These are phyloP conservation scores for Lasaia peninsularis DNA, from an alignment of 1,140 invertebrate species.

Conservation along the genomic window DNA sequence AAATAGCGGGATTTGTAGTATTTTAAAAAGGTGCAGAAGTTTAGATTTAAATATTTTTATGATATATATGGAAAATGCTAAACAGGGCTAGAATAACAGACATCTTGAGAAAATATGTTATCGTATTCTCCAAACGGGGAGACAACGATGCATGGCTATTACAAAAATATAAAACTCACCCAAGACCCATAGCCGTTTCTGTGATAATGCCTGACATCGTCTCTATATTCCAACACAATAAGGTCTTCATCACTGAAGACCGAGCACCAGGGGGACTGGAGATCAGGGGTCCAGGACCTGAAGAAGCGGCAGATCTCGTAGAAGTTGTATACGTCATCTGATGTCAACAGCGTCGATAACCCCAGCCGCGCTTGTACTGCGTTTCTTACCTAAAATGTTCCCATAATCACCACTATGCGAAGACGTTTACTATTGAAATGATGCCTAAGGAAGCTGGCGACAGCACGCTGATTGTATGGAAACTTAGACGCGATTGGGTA, in stretches of 20 bases:
- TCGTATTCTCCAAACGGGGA: not conserved
- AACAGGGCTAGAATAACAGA: no score
- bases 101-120: no score
- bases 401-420: no score
- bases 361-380: conserved; percentile 45
- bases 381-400: conserved; percentile 43
- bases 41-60: no score
- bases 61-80: no score
- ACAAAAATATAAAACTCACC: conserved; percentile 31
- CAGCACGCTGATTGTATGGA: no score
- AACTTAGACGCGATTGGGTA: no score
- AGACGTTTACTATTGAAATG: no score
- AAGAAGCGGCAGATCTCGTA: conserved; percentile 88
- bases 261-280: conserved; percentile 85
- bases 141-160: not conserved
- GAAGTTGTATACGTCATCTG: conserved; percentile 57
- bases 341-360: conserved; percentile 33
- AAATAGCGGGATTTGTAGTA: no score
- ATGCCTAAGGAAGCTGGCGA: no score
- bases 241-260: conserved; percentile 83
- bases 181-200: conserved; percentile 56
- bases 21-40: no score
- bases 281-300: conserved; percentile 81
- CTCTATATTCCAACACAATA: conserved; percentile 84
- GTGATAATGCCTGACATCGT: conserved; percentile 86